Evolutionary conservation across 2,888 invertebrate species (phyloP).

Genomic region (Stenodera caucasica): DNA sequence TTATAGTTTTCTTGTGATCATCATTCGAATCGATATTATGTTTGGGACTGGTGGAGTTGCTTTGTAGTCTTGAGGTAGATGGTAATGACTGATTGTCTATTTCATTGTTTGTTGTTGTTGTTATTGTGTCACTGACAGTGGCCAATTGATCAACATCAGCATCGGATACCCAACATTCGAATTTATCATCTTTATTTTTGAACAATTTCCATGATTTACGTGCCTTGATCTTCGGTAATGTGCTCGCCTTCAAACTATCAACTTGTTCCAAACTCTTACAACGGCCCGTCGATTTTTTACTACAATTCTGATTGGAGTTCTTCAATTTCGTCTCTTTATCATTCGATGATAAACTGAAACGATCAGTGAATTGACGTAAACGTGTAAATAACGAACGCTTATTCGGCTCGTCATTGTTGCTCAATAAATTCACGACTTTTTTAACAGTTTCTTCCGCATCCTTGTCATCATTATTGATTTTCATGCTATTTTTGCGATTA

Average conservation of each 20-base stretch:
- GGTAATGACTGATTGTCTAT: slow-evolving; percentile 49
- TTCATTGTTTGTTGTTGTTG: slow-evolving; percentile 19
- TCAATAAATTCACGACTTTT: slow-evolving; percentile 24
- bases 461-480: slow-evolving; percentile 33
- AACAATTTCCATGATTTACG: slow-evolving; percentile 53
- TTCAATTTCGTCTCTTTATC: slow-evolving; percentile 53
- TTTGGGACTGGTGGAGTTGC: slow-evolving; percentile 47
- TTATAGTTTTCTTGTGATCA: background rate
- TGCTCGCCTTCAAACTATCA: slow-evolving; percentile 47
- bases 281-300: slow-evolving; percentile 21
- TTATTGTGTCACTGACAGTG: slow-evolving; percentile 13
- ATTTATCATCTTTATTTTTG: slow-evolving; percentile 42
- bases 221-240: slow-evolving; percentile 49
- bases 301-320: slow-evolving; percentile 29
- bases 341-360: slow-evolving; percentile 57
- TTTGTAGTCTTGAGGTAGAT: slow-evolving; percentile 51
- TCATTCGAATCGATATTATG: slow-evolving; percentile 18
- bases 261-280: slow-evolving; percentile 47
- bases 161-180: slow-evolving; percentile 49
- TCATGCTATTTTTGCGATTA: slow-evolving; percentile 38
- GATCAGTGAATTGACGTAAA: slow-evolving; percentile 60
- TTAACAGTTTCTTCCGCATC: slow-evolving; percentile 39
- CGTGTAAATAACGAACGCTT: slow-evolving; percentile 57
- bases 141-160: slow-evolving; percentile 44
- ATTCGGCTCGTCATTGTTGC: slow-evolving; percentile 46